These are phyloP conservation scores for Rhabdomys pumilio DNA, from an alignment of 2,797 vertebrate species.

Conservation along the genomic window DNA sequence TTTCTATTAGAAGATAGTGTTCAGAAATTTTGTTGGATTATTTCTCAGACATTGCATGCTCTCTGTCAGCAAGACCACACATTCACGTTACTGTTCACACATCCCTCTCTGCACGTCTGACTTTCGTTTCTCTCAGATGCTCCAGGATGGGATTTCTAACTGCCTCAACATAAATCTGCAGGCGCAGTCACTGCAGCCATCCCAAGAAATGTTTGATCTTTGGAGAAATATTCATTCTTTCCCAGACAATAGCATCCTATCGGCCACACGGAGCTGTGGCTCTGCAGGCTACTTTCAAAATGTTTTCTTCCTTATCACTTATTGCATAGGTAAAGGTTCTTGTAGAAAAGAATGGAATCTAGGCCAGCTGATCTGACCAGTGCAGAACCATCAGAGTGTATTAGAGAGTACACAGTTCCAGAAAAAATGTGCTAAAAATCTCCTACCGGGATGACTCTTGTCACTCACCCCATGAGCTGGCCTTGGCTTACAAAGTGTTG, in stretches of 20 bases:
- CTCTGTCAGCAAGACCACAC: not conserved
- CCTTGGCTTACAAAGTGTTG: not conserved
- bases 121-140: not conserved
- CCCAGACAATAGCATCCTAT: not conserved
- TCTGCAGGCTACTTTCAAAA: not conserved
- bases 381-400: not conserved
- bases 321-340: not conserved
- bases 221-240: not conserved
- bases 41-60: not conserved
- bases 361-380: not conserved
- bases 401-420: not conserved
- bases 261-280: not conserved
- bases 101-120: not conserved
- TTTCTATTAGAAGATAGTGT: not conserved
- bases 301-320: not conserved
- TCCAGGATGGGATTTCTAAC: not conserved
- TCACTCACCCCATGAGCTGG: not conserved
- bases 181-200: not conserved
- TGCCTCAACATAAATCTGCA: not conserved
- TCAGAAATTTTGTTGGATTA: not conserved
- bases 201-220: not conserved
- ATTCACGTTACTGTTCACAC: not conserved
- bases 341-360: not conserved
- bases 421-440: not conserved
- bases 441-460: no score